phyloP scores from a whole-genome alignment of 2,113 vertebrate genomes.

The Cryptotis parvus region DNA sequence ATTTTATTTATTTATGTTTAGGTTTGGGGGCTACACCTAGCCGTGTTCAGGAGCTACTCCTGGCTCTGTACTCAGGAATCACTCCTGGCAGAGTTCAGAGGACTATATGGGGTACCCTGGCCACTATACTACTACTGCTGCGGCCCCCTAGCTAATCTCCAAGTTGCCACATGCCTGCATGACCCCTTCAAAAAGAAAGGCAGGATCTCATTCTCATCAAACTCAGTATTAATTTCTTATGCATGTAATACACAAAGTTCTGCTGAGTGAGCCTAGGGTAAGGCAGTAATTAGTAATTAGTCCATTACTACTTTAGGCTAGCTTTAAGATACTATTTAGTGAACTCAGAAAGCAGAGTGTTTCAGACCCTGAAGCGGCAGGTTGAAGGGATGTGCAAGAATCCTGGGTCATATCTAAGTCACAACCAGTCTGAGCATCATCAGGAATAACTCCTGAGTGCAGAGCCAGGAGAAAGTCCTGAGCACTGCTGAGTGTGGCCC shows the following conservation, averaged over 20 bases:
- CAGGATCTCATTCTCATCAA: conserved; percentile 47
- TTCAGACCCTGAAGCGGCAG: background rate
- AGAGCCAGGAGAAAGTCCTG: no score
- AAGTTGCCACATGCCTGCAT: background rate
- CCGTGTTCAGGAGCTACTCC: no score
- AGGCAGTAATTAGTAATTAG: conserved; percentile 22
- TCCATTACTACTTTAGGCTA: conserved; percentile 32
- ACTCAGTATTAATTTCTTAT: conserved; percentile 67
- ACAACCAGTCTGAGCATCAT: background rate
- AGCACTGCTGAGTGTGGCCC: background rate
- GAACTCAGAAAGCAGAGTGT: conserved; percentile 6
- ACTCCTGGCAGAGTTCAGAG: no score
- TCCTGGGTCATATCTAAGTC: background rate
- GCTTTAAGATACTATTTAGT: background rate
- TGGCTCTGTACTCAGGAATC: no score
- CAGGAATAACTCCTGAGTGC: no score
- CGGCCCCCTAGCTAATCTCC: background rate
- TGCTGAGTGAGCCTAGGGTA: conserved; percentile 33
- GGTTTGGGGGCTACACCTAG: no score
- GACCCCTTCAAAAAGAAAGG: conserved; percentile 59
- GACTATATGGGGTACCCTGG: no score
- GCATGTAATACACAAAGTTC: conserved; percentile 50
- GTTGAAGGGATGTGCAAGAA: background rate
- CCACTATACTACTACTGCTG: background rate
- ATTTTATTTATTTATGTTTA: no score